A percentile compares a stretch with the other conserved stretches of the same genome.
Evolutionary conservation across 2,888 invertebrate species (phyloP).

Genomic region (Cepaea hortensis): DNA sequence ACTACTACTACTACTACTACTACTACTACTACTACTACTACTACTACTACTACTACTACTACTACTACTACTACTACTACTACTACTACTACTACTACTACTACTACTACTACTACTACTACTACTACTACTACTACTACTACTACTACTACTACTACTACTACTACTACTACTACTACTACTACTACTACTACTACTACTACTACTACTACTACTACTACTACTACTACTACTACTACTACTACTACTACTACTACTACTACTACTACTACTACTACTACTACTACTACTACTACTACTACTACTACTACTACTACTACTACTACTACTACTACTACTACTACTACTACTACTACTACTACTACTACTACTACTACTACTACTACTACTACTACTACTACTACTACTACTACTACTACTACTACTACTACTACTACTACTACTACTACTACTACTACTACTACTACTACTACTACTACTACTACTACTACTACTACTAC

Average conservation of each 20-base stretch:
- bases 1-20: slow-evolving; percentile 22
- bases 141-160: slow-evolving; percentile 30
- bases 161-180: slow-evolving; percentile 14
- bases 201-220: background rate
- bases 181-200: background rate
- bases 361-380: too few species aligned
- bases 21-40: slow-evolving; percentile 23
- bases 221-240: slow-evolving; percentile 11
- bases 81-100: slow-evolving; percentile 31
- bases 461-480: too few species aligned
- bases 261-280: background rate
- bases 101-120: slow-evolving; percentile 28
- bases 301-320: too few species aligned
- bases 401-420: too few species aligned
- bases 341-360: too few species aligned
- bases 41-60: slow-evolving; percentile 16
- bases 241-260: background rate
- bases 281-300: too few species aligned
- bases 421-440: too few species aligned
- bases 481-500: too few species aligned
- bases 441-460: too few species aligned
- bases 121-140: slow-evolving; percentile 22
- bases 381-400: too few species aligned
- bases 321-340: too few species aligned
- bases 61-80: slow-evolving; percentile 20